Base-by-base conservation (phyloP, 1,140 invertebrate species). In the Calycopis cecrops region DNA sequence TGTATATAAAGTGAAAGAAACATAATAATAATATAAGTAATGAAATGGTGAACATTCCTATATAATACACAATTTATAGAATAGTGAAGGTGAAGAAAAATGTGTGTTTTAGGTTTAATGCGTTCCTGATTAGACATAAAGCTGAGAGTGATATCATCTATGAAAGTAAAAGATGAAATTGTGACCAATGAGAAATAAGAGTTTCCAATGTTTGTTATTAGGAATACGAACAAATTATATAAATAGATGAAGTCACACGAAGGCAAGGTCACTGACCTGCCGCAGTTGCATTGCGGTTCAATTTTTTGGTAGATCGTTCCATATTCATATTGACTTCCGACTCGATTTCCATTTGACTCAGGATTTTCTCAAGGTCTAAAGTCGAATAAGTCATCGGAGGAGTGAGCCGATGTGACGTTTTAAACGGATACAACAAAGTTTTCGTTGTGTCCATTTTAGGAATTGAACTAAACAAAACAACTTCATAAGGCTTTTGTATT, bases 231-330 rank as follows among this genome's bases (percentile, higher is more conserved):
- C 16, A 51, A 54, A 54, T 42, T 54, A 42, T 42, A 47, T 42
- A 47, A 54, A 47, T 44, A 54, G 42, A 42, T 54, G 52, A 42
- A 47, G 44, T 62, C 53, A 69, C 60, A 64, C 48, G 65, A 68
- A 73, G 70, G 72, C 73, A 58, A 74, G 71, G 76, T 73, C 73
- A 85, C 83, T 81, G 79, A 84, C 83, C 83, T 84, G 73, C 67
- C 77, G 59, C 57, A 42, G 55, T 48, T 35, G 60, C 38, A 54
- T 42, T 69, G 61, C 73, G 60, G 59, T 60, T 63, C 51, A 55
- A 67, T 71, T 77, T 82, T 62, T 80, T 77, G 59, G 78, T 79
- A 35, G 83, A 85, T 55, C 81, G 67, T 79, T 73, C 83, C 55
- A 82, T 71, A 62, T 86, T 82, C 68, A 73, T 79, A 72, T 80